Conservation (phyloP, 2,888 invertebrate species). For the Idaea biselata region DNA sequence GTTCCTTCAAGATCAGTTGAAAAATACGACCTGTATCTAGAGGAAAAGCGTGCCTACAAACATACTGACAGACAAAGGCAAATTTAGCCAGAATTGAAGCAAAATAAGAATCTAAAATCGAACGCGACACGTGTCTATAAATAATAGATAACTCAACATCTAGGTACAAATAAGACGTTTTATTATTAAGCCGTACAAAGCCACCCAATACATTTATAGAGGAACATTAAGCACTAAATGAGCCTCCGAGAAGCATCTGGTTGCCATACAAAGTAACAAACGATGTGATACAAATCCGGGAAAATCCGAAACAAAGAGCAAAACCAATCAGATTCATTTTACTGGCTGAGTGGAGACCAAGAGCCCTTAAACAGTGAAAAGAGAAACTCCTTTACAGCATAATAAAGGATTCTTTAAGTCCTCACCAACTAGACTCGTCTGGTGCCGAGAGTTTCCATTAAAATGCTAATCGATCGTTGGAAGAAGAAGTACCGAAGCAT, state of each 20-base stretch:
- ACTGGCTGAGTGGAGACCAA: background rate
- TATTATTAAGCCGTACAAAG: background rate
- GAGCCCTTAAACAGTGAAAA: background rate
- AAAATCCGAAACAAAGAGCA: background rate
- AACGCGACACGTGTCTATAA: no score
- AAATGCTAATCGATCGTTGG: background rate
- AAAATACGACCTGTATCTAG: no score
- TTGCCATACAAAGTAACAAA: background rate
- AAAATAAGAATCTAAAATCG: no score
- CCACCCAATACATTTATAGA: background rate
- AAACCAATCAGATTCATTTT: background rate
- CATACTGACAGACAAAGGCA: no score
- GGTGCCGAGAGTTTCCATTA: background rate
- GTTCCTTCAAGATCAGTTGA: no score
- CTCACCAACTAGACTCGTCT: background rate
- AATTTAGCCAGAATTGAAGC: no score
- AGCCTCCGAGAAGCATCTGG: background rate
- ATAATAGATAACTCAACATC: background rate
- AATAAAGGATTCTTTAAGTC: background rate
- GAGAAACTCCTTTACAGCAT: background rate
- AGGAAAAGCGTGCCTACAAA: no score
- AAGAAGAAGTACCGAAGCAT: no score
- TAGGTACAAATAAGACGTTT: background rate
- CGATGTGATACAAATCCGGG: background rate
- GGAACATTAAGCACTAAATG: slow-evolving; percentile 1